Evolutionary conservation across 1,140 invertebrate genomes (phyloP).

Genomic region (Drosophila setifemur): DNA sequence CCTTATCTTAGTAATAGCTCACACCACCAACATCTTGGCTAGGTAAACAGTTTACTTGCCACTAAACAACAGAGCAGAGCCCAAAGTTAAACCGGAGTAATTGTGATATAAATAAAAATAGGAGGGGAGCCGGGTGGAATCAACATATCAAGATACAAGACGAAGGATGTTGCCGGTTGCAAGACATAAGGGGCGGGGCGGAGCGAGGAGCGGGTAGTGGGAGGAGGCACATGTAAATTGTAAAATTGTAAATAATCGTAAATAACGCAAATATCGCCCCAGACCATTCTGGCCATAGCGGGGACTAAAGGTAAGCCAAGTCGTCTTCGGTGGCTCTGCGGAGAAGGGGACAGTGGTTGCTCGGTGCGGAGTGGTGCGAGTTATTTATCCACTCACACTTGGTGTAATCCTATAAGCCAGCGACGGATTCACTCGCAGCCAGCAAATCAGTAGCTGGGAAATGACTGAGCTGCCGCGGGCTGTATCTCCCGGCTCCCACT

Average conservation of each 20-base stretch:
- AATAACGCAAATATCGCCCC: conserved; percentile 80
- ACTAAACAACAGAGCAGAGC: conserved; percentile 39
- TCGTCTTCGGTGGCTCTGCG: neutral
- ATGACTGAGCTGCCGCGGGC: conserved; percentile 59
- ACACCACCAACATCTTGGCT: neutral
- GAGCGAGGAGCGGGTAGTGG: neutral
- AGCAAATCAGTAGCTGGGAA: conserved; percentile 68
- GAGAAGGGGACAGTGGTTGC: neutral
- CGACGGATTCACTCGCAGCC: conserved; percentile 35
- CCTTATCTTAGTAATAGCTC: too few relatives aligned
- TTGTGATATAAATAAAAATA: conserved; percentile 70
- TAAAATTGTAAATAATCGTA: conserved; percentile 80
- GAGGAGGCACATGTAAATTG: conserved; percentile 69
- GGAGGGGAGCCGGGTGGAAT: conserved; percentile 13
- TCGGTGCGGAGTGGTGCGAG: conserved; percentile 21
- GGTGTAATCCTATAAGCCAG: conserved; percentile 56
- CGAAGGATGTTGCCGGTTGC: conserved; percentile 41
- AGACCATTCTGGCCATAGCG: conserved; percentile 53
- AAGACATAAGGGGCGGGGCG: neutral
- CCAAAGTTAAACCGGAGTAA: conserved; percentile 57
- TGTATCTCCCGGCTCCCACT: conserved; percentile 45
- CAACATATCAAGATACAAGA: conserved; percentile 75
- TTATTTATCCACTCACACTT: conserved; percentile 64
- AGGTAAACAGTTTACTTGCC: conserved; percentile 24
- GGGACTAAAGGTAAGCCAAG: conserved; percentile 60